Evolutionary conservation across 2,888 invertebrate species (phyloP).

Genomic region (Atethmia centrago): DNA sequence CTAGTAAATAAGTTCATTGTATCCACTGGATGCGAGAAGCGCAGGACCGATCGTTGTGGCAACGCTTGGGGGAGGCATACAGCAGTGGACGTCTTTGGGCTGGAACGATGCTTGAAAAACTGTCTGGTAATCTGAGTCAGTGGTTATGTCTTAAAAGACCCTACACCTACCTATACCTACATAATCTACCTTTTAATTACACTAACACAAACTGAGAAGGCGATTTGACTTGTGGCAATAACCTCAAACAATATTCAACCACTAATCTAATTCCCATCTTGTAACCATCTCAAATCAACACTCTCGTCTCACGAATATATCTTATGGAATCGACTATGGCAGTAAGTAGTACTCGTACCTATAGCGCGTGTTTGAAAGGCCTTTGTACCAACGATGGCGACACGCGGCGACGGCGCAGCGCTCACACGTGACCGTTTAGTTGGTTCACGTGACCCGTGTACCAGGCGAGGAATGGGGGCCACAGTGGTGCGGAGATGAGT

Average conservation of each 20-base stretch:
- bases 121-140: neutral
- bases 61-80: too few relatives aligned
- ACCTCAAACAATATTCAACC: neutral
- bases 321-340: constrained; percentile 54
- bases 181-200: too few relatives aligned
- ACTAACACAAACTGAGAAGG: neutral
- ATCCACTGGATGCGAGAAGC: neutral
- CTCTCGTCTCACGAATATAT: constrained; percentile 26
- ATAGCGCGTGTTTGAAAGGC: constrained; percentile 42
- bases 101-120: neutral
- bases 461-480: neutral
- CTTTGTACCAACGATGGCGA: constrained; percentile 32
- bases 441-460: constrained; percentile 59
- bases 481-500: constrained; percentile 10
- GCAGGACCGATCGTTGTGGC: neutral
- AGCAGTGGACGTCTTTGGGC: neutral
- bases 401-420: constrained; percentile 36
- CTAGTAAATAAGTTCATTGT: neutral
- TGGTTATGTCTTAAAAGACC: too few relatives aligned
- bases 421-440: constrained; percentile 73
- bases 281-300: neutral
- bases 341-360: constrained; percentile 42
- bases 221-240: neutral
- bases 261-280: neutral
- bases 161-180: too few relatives aligned